These are phyloP conservation scores for Chaenodraco wilsoni DNA, from an alignment of 2,797 vertebrate genomes.

Conservation along the genomic window DNA sequence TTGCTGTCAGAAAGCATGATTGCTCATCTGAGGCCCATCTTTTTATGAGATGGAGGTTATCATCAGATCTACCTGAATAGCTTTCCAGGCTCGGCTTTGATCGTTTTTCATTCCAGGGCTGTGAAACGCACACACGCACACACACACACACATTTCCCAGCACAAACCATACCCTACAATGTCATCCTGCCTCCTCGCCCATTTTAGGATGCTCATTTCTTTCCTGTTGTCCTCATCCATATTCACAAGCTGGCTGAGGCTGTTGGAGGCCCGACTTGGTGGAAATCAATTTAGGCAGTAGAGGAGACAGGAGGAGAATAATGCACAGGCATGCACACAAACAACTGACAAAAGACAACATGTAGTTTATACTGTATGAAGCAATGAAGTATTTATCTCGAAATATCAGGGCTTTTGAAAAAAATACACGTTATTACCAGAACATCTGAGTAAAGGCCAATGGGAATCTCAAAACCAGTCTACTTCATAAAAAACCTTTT, in stretches of 20 bases:
- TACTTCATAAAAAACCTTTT: neutral
- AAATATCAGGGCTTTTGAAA: neutral
- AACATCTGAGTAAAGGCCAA: neutral
- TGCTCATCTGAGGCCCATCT: slow-evolving; percentile 93
- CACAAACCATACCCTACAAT: slow-evolving; percentile 30
- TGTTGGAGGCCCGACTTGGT: slow-evolving; percentile 57
- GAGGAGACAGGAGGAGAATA: slow-evolving; percentile 46
- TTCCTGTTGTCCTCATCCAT: slow-evolving; percentile 70
- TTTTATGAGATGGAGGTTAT: slow-evolving; percentile 83
- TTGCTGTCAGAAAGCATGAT: slow-evolving; percentile 88
- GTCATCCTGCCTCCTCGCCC: slow-evolving; percentile 59
- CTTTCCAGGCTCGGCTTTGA: slow-evolving; percentile 78
- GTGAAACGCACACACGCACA: slow-evolving; percentile 28
- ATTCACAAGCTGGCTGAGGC: slow-evolving; percentile 72
- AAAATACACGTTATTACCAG: too few species aligned
- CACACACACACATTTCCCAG: neutral
- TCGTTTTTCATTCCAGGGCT: slow-evolving; percentile 81
- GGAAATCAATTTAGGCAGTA: slow-evolving; percentile 75
- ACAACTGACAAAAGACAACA: slow-evolving; percentile 10
- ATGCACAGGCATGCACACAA: slow-evolving; percentile 2
- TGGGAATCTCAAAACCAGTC: neutral
- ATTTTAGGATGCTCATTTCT: slow-evolving; percentile 62
- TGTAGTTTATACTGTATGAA: neutral
- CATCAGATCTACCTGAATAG: slow-evolving; percentile 82
- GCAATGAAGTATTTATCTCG: neutral